Conservation (phyloP, 2,888 invertebrate genomes). For the Idaea straminata region DNA sequence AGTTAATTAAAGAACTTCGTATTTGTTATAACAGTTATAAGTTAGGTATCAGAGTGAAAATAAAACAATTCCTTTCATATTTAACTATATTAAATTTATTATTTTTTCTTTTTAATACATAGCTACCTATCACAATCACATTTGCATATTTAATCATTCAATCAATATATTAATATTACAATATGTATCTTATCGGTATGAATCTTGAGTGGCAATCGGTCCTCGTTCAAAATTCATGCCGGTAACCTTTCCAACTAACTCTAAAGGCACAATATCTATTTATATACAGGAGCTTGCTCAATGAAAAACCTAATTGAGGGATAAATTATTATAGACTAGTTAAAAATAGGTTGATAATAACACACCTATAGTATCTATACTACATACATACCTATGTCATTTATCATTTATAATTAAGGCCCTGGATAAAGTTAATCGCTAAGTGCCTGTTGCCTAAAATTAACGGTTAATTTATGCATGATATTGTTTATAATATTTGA, state of each 20-base stretch:
- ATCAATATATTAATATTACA: not conserved
- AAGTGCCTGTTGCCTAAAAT: too few relatives aligned
- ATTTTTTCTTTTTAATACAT: constrained; percentile 5
- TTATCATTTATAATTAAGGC: not conserved
- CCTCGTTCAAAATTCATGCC: not conserved
- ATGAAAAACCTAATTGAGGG: not conserved
- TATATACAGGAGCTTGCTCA: not conserved
- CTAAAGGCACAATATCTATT: not conserved
- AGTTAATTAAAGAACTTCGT: too few relatives aligned
- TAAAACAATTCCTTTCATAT: not conserved
- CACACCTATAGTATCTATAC: not conserved
- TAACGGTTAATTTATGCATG: too few relatives aligned
- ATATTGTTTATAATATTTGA: too few relatives aligned
- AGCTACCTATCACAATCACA: constrained; percentile 9
- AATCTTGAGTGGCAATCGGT: not conserved
- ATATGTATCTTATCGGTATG: not conserved
- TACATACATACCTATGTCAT: not conserved
- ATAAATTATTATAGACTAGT: not conserved
- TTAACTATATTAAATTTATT: constrained; percentile 5
- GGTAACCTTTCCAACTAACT: not conserved
- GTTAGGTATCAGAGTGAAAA: not conserved
- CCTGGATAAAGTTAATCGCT: too few relatives aligned
- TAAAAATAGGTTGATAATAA: not conserved
- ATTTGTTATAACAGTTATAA: too few relatives aligned
- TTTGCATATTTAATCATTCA: constrained; percentile 10